Conservation (phyloP, 2,888 invertebrate genomes). For the Scaptomyza caliginosa region DNA sequence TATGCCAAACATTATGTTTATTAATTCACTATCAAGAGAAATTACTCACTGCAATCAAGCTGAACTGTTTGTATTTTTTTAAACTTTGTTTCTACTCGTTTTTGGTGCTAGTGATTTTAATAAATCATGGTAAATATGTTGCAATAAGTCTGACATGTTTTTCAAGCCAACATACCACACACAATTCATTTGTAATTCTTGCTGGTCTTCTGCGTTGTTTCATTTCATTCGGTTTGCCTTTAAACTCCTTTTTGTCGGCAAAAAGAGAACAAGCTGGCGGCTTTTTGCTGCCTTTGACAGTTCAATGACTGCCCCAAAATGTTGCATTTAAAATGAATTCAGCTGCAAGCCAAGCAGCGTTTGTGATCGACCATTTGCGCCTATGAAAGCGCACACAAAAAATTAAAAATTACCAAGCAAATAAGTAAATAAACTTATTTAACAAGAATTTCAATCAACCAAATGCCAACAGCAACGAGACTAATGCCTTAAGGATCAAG, state of each 20-base stretch:
- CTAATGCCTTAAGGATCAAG: neutral
- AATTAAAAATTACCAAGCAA: neutral
- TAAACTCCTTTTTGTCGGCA: constrained; percentile 18
- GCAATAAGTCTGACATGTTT: neutral
- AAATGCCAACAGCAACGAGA: neutral
- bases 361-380: constrained; percentile 6
- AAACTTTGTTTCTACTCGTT: neutral
- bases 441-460: neutral
- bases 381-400: neutral
- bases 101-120: constrained; percentile 8
- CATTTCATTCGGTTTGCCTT: neutral
- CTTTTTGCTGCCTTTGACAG: constrained; percentile 38
- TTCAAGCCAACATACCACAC: constrained; percentile 11
- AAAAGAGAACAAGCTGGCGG: constrained; percentile 18
- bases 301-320: constrained; percentile 37
- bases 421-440: neutral
- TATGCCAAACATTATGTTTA: neutral
- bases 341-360: constrained; percentile 12
- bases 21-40: too few species aligned
- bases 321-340: constrained; percentile 33
- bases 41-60: too few species aligned
- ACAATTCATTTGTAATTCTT: constrained; percentile 8
- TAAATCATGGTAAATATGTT: constrained; percentile 4
- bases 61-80: neutral
- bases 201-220: neutral